Base-by-base conservation (phyloP, 1,140 invertebrate genomes). In the Orius laevigatus region DNA sequence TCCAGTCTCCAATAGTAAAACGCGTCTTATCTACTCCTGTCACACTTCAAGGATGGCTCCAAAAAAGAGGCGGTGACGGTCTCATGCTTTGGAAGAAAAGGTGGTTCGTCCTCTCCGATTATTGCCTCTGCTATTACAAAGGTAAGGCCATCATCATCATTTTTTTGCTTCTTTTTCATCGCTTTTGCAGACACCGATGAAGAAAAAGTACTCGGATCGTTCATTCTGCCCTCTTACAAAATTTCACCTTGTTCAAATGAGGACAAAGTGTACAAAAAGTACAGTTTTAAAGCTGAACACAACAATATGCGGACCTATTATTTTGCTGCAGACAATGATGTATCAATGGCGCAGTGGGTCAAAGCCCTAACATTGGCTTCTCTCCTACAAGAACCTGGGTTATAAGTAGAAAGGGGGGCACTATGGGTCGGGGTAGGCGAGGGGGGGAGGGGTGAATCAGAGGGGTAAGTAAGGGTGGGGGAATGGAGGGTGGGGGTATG, bases 41-140 rank as follows among this genome's bases (percentile, higher is more conserved):
- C 1, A 78, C 84, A 1, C 70, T 90, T 49, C 75, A 83, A 56
- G 90, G 89, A 8, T 91, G 89, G 81, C 68, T 95, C 4, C 81
- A 90, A 61, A 91, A 92, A 62, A 85, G 92, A 64, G 91, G 90
- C 32, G 85, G 85, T 33, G 83, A 87, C 59, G 83, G 84, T 4
- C 66, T 94, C 2, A 93, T 90, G 73, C 74, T 89, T 14, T 95
- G 90, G 90, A 86, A 91, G 63, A 89, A 87, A 62, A 71, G 90
- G 34, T 95, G 89, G 90, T 94, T 91, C 70, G 90, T 94, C 18
- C 67, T 94, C 16, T 84, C 85, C 4, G 88, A 94, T 62, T 94
- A 89, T 64, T 91, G 88, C 61, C 73, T 94, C 42, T 94, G 90
- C 68, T 91, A 92, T 62, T 94, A 94, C 64, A 93, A 93, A 76